A percentile compares a stretch with the other conserved stretches of the same genome.
phyloP scores from a whole-genome alignment of 2,113 vertebrate genomes.

The Ranitomeya variabilis region DNA sequence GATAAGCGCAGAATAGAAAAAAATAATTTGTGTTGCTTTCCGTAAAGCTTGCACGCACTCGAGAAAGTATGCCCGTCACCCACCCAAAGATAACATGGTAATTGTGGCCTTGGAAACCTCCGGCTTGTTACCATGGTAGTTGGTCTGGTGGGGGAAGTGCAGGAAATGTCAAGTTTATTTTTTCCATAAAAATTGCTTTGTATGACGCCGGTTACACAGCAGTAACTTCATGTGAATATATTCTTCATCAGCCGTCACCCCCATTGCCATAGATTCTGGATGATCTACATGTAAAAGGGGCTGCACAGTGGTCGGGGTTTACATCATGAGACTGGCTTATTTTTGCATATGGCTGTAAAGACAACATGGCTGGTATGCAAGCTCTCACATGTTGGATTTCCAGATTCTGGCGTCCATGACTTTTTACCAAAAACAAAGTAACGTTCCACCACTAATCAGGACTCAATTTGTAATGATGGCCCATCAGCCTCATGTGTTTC shows the following conservation, averaged over 20 bases:
- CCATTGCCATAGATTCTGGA: neutral
- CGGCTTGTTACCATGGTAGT: constrained; percentile 13
- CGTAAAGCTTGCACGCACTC: neutral
- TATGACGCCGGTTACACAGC: neutral
- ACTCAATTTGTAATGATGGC: too few species aligned
- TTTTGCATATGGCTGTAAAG: neutral
- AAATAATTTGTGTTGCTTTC: neutral
- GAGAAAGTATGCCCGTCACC: neutral
- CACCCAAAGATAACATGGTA: constrained; percentile 2
- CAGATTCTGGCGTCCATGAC: neutral
- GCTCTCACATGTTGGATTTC: neutral
- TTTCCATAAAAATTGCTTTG: neutral
- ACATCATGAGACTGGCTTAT: neutral
- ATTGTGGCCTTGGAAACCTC: constrained; percentile 33
- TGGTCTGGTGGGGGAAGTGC: constrained; percentile 6
- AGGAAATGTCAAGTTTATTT: neutral
- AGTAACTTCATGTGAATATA: neutral
- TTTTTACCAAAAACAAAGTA: neutral
- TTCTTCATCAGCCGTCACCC: neutral
- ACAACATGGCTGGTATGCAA: too few species aligned
- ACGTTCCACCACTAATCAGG: neutral
- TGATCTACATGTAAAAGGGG: neutral
- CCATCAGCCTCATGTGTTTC: too few species aligned
- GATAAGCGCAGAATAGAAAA: neutral
- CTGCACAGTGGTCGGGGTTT: neutral